These are phyloP conservation scores for Meghimatium bilineatum DNA, from an alignment of 2,888 invertebrate genomes.

Conservation along the genomic window DNA sequence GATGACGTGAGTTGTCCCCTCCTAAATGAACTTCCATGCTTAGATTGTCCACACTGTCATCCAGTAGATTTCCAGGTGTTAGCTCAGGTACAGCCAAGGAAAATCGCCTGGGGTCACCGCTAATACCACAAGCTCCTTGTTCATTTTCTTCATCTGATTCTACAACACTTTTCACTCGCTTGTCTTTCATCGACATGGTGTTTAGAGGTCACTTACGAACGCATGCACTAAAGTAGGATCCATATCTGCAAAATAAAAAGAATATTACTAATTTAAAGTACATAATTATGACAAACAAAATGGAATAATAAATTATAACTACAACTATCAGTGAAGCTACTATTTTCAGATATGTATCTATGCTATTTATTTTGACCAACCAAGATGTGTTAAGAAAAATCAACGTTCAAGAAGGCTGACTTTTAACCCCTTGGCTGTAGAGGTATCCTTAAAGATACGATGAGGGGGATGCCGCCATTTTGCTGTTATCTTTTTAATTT, in stretches of 20 bases:
- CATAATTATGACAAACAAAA: not conserved
- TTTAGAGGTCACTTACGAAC: slow-evolving; percentile 3
- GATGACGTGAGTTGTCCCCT: slow-evolving; percentile 72
- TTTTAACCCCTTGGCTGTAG: no score
- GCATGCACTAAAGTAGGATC: not conserved
- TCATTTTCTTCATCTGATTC: slow-evolving; percentile 47
- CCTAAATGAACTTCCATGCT: slow-evolving; percentile 76
- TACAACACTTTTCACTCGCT: slow-evolving; percentile 33
- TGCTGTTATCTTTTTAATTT: no score
- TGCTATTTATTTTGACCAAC: no score
- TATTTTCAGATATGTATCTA: no score
- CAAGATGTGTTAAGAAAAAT: no score
- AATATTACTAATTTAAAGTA: not conserved
- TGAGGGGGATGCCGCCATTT: no score
- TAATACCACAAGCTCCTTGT: slow-evolving; percentile 51
- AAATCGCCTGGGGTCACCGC: slow-evolving; percentile 48
- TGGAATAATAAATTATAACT: not conserved
- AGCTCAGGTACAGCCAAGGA: slow-evolving; percentile 51
- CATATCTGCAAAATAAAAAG: slow-evolving; percentile 28
- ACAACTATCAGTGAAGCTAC: no score
- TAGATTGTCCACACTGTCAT: slow-evolving; percentile 71
- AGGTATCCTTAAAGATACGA: no score
- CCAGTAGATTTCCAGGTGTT: slow-evolving; percentile 50
- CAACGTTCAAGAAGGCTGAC: no score
- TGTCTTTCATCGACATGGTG: slow-evolving; percentile 49